Evolutionary conservation across 2,888 invertebrate species (phyloP).

Genomic region (Drosophila gaucha): DNA sequence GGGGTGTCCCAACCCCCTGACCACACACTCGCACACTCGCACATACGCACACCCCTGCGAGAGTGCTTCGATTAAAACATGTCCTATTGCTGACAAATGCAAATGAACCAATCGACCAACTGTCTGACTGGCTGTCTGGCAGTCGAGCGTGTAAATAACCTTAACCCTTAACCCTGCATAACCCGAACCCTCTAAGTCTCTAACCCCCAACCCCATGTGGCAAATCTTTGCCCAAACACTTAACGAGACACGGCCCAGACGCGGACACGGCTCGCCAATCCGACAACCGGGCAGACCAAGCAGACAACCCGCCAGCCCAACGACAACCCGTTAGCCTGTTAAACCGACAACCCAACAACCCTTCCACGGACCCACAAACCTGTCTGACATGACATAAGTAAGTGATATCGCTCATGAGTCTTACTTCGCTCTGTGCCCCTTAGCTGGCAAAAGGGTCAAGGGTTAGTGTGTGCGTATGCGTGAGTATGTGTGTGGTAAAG

Average conservation of each 20-base stretch:
- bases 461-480: conserved; percentile 41
- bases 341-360: conserved; percentile 26
- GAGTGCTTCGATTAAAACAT: conserved; percentile 59
- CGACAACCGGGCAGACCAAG: conserved; percentile 3
- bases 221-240: conserved; percentile 74
- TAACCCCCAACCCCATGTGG: conserved; percentile 46
- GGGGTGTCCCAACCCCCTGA: conserved; percentile 32
- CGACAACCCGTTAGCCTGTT: conserved; percentile 27
- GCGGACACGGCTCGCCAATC: conserved; percentile 18
- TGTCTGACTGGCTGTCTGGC: conserved; percentile 28
- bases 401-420: conserved; percentile 75
- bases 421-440: conserved; percentile 36
- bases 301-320: conserved; percentile 19
- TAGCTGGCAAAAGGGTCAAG: conserved; percentile 68
- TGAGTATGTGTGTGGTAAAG: conserved; percentile 25
- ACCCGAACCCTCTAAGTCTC: conserved; percentile 1
- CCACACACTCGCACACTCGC: conserved; percentile 16
- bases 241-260: conserved; percentile 74
- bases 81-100: conserved; percentile 61
- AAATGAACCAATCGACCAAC: conserved; percentile 59
- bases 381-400: conserved; percentile 76
- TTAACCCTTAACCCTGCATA: conserved; percentile 42
- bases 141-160: conserved; percentile 50
- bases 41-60: conserved; percentile 3
- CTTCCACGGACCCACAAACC: conserved; percentile 50